Conservation (phyloP, 2,888 invertebrate species). For the Cabera pusaria region DNA sequence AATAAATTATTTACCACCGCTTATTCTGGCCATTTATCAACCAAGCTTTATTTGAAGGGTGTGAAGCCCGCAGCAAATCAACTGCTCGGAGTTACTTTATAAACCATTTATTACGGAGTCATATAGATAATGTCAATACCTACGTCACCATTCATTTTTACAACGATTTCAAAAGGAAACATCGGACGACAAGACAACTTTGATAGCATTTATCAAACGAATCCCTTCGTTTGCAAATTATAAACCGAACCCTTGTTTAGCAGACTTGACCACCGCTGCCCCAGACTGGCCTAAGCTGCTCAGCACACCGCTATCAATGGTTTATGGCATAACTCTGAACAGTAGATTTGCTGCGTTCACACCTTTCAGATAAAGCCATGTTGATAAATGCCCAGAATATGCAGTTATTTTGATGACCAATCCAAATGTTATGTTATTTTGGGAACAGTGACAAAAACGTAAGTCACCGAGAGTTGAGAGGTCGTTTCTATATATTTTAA, state of each 20-base stretch:
- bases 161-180: too few relatives aligned
- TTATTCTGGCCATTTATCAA: constrained; percentile 7
- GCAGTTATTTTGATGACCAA: constrained; percentile 2
- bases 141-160: too few relatives aligned
- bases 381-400: constrained; percentile 7
- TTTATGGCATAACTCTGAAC: constrained; percentile 11
- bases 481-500: too few relatives aligned
- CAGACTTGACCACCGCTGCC: constrained; percentile 4
- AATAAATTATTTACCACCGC: too few relatives aligned
- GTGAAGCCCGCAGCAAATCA: constrained; percentile 9
- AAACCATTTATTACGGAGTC: constrained; percentile 12
- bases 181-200: too few relatives aligned
- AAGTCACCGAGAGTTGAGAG: too few relatives aligned
- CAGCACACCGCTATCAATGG: constrained; percentile 6
- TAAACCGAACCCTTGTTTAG: too few relatives aligned
- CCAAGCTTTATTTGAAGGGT: constrained; percentile 10
- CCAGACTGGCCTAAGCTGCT: constrained; percentile 9
- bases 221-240: too few relatives aligned
- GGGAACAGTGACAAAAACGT: too few relatives aligned
- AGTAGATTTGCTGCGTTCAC: constrained; percentile 13
- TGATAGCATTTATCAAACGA: too few relatives aligned
- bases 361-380: constrained; percentile 10
- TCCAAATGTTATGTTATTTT: not conserved
- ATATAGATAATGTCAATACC: too few relatives aligned
- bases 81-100: constrained; percentile 7